phyloP scores from a whole-genome alignment of 2,888 invertebrate species.

The Margaritifera margaritifera region DNA sequence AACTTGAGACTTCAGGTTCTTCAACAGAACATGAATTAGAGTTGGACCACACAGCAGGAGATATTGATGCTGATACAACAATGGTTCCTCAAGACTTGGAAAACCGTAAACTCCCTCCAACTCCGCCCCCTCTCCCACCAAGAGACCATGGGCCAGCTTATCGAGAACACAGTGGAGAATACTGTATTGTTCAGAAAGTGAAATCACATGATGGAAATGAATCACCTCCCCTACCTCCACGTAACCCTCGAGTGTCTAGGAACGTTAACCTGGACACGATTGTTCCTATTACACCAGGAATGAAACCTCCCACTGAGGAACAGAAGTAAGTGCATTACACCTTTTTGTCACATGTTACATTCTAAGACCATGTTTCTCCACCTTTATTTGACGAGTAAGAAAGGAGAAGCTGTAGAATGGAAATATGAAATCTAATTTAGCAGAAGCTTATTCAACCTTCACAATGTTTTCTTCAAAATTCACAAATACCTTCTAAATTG shows the following conservation, averaged over 20 bases:
- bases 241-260: conserved; percentile 45
- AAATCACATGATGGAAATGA: conserved; percentile 7
- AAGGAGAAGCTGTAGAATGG: no score
- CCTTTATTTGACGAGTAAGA: no score
- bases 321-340: no score
- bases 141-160: conserved; percentile 36
- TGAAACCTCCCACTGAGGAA: conserved; percentile 7
- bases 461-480: no score
- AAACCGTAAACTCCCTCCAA: conserved; percentile 6
- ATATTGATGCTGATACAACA: conserved; percentile 1
- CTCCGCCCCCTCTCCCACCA: conserved; percentile 52
- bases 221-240: conserved; percentile 57
- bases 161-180: conserved; percentile 25
- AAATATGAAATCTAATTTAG: no score
- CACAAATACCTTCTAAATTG: no score
- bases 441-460: no score
- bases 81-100: background rate
- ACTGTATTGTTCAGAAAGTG: conserved; percentile 3
- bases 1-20: background rate
- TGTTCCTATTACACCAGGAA: conserved; percentile 48
- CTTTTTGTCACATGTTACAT: no score
- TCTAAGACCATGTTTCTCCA: no score
- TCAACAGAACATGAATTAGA: background rate
- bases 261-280: conserved; percentile 54
- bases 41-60: background rate